Evolutionary conservation across 2,797 vertebrate species (phyloP), one percentile per base, ranked within the genome.

Genomic region (Todus mexicanus): DNA sequence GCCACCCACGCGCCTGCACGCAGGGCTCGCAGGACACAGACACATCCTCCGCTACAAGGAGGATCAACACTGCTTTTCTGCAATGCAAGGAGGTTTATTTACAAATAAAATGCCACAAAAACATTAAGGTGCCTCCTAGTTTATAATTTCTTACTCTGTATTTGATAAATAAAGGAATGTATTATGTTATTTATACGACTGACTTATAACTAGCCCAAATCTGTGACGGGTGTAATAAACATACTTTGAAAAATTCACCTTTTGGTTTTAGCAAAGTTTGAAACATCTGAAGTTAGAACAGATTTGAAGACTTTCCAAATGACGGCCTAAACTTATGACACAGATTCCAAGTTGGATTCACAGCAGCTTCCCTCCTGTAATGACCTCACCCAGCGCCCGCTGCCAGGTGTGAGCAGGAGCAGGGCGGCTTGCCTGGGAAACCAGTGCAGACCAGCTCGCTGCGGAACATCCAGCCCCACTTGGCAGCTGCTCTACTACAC

Each of bases 391-490:
- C 68, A 37, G 60, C 73, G 72, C 2, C 59, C 42, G 89, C 64
- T 73, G 82, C 64, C 70, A 84, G 77, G 51, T 5, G 1, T 11
- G 57, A 80, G 64, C 76, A 35, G 2, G 31, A 74, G 43, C 29
- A 27, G 8, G 54, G 2, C 11, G 5, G 27, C 18, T 51, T 17
- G 17, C 57, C 65, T 18, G 20, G 61, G 83, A 72, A 56, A 56
- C 26, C 7, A 4, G 0, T 9, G 75, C 11, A 27, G 6, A 48
- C n/a, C 79, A 56, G 45, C 45, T 33, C 37, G 0, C 13, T 3
- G 11, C 0, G 23, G 40, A 61, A 20, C 45, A 18, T 4, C 14
- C 2, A 40, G 42, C 31, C 35, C 22, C 11, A 4, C 5, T 17
- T 43, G 2, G 60, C 45, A 64, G 59, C 16, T 8, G 43, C 70